Percentiles rank a stretch among this genome's conserved stretches.
These are phyloP conservation scores for Zaprionus africanus DNA, from an alignment of 1,140 invertebrate genomes.

Conservation along the genomic window DNA sequence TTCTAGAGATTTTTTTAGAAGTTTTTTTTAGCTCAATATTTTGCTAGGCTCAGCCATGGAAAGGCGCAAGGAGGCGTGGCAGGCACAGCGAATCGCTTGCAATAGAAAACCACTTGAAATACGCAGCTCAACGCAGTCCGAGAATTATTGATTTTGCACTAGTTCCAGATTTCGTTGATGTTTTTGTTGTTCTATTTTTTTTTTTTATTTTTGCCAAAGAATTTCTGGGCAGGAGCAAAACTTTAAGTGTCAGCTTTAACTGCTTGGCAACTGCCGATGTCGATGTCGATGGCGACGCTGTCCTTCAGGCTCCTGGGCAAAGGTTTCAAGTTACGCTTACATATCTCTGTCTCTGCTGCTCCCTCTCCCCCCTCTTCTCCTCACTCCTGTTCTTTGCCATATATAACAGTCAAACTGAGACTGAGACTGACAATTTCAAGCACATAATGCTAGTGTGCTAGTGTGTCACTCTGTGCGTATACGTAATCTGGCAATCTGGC, in stretches of 20 bases:
- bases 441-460: slow-evolving; percentile 43
- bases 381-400: not conserved
- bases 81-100: slow-evolving; percentile 9
- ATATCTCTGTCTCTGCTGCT: slow-evolving; percentile 23
- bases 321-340: slow-evolving; percentile 52
- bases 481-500: slow-evolving; percentile 66
- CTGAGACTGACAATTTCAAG: slow-evolving; percentile 64
- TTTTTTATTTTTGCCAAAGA: slow-evolving; percentile 21
- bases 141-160: slow-evolving; percentile 74
- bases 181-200: slow-evolving; percentile 19
- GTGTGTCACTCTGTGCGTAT: slow-evolving; percentile 26
- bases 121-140: slow-evolving; percentile 22
- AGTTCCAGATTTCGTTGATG: slow-evolving; percentile 59
- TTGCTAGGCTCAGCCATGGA: slow-evolving; percentile 4
- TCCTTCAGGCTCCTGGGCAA: slow-evolving; percentile 8
- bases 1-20: slow-evolving; percentile 42
- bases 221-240: slow-evolving; percentile 30
- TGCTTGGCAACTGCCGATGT: slow-evolving; percentile 15
- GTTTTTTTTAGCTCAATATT: slow-evolving; percentile 30
- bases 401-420: not conserved
- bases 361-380: not conserved
- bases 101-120: slow-evolving; percentile 69
- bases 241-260: slow-evolving; percentile 52
- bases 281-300: not conserved
- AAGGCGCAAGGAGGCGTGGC: not conserved